Conservation (phyloP, 2,113 vertebrate genomes). For the Tachuris rubrigastra region DNA sequence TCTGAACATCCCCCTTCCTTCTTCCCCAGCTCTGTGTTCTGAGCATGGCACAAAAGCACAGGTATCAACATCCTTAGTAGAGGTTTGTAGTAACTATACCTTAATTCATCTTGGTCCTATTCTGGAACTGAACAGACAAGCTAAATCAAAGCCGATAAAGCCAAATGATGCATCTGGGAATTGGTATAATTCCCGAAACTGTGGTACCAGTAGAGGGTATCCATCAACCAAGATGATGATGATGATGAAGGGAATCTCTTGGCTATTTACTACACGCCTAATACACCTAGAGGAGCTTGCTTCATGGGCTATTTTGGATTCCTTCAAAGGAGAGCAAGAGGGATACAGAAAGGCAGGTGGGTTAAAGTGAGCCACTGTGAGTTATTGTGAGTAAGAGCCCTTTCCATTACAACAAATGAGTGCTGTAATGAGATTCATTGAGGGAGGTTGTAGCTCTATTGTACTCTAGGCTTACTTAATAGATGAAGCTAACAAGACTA, state of each 20-base stretch:
- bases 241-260: neutral
- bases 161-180: neutral
- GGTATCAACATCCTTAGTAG: neutral
- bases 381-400: neutral
- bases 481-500: slow-evolving; percentile 14
- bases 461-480: slow-evolving; percentile 20
- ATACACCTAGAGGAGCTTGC: neutral
- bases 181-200: neutral
- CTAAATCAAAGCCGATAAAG: neutral
- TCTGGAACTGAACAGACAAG: neutral
- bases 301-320: neutral
- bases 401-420: slow-evolving; percentile 26
- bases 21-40: neutral
- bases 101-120: neutral
- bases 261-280: neutral
- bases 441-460: slow-evolving; percentile 19
- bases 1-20: neutral
- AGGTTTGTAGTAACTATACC: neutral
- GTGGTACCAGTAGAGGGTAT: neutral
- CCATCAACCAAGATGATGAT: neutral
- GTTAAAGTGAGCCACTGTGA: slow-evolving; percentile 6
- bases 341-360: neutral
- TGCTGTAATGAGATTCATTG: slow-evolving; percentile 18
- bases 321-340: neutral
- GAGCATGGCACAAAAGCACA: neutral